These are phyloP conservation scores for Epistrophe eligans DNA, from an alignment of 2,888 invertebrate genomes.

Conservation along the genomic window DNA sequence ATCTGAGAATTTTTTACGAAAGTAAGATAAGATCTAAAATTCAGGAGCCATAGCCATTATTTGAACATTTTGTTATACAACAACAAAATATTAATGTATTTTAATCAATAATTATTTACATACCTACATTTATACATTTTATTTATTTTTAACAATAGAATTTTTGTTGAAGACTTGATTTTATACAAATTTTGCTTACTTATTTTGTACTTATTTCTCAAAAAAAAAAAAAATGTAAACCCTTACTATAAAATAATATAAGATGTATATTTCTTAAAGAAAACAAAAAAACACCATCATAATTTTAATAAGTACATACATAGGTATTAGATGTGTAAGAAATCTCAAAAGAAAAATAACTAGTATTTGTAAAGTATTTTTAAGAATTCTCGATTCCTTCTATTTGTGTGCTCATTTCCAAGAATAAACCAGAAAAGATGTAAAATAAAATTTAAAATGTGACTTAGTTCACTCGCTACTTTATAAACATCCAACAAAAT, in stretches of 20 bases:
- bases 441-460: slow-evolving; percentile 31
- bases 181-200: slow-evolving; percentile 4
- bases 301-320: slow-evolving; percentile 42
- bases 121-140: not conserved
- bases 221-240: slow-evolving; percentile 29
- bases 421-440: not conserved
- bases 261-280: slow-evolving; percentile 63
- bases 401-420: slow-evolving; percentile 39
- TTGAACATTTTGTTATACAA: slow-evolving; percentile 1
- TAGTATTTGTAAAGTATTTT: slow-evolving; percentile 68
- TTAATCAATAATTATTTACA: not conserved
- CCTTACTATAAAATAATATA: slow-evolving; percentile 37
- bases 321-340: slow-evolving; percentile 53
- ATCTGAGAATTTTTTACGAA: not conserved
- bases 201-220: slow-evolving; percentile 1
- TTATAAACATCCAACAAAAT: slow-evolving; percentile 12
- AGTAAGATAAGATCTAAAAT: not conserved
- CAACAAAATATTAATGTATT: not conserved
- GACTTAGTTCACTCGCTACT: slow-evolving; percentile 43
- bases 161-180: slow-evolving; percentile 2
- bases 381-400: slow-evolving; percentile 49
- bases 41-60: slow-evolving; percentile 5
- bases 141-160: not conserved
- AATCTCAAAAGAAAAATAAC: slow-evolving; percentile 63
- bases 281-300: slow-evolving; percentile 43